These are phyloP conservation scores for Leptopilina drosophilae DNA, from an alignment of 2,888 invertebrate genomes.

Conservation along the genomic window DNA sequence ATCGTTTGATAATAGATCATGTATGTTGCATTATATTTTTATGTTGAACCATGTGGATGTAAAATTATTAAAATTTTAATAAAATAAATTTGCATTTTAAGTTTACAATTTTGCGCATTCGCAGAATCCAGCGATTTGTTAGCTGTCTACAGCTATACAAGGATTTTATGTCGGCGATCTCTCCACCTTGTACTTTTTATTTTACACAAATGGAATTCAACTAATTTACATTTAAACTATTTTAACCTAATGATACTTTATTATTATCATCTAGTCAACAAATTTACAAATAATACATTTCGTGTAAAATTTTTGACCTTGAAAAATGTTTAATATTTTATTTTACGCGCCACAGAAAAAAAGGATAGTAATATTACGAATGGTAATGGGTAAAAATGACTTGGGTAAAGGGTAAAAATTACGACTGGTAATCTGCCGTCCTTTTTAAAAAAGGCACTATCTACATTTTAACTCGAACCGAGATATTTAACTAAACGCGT, in stretches of 20 bases:
- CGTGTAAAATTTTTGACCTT: conserved; percentile 3
- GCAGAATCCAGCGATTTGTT: neutral
- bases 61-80: neutral
- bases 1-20: no score
- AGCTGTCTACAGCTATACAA: neutral
- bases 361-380: no score
- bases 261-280: neutral
- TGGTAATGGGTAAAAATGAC: no score
- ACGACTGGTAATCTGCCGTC: no score
- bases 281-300: neutral
- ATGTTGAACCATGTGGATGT: neutral
- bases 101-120: neutral
- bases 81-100: neutral
- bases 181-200: conserved; percentile 10
- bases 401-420: no score
- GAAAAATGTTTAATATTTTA: neutral
- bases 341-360: no score
- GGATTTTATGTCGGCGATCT: conserved; percentile 21
- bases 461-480: no score
- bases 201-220: conserved; percentile 19
- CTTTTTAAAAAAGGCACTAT: no score
- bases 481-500: no score
- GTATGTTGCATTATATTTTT: no score
- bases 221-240: conserved; percentile 14
- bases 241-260: conserved; percentile 48